Evolutionary conservation across 1,140 invertebrate genomes (phyloP).

Genomic region (Brachionus asplanchnoidis): DNA sequence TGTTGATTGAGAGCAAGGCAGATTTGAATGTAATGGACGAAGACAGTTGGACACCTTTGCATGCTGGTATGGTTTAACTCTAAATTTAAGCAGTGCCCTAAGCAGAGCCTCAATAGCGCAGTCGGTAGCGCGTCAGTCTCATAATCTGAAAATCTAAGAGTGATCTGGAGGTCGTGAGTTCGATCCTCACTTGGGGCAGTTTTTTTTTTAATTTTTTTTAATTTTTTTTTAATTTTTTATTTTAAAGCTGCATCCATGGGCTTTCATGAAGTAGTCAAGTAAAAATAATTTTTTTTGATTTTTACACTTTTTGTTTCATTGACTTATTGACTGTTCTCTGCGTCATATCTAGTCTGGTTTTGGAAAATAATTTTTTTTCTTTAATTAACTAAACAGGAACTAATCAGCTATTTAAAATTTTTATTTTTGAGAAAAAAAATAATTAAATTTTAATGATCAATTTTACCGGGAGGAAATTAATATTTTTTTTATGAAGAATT

Average conservation of each 20-base stretch:
- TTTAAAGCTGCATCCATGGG: conserved; percentile 28
- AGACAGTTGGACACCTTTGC: conserved; percentile 73
- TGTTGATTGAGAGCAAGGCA: conserved; percentile 88
- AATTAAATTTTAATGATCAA: background rate
- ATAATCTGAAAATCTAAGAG: conserved; percentile 20
- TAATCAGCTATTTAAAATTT: background rate
- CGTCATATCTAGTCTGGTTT: too few species aligned
- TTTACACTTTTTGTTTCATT: too few species aligned
- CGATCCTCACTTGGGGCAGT: conserved; percentile 35
- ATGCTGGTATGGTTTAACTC: conserved; percentile 42
- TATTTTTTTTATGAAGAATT: conserved; percentile 45
- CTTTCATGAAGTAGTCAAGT: background rate
- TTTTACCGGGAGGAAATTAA: background rate
- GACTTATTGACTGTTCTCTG: too few species aligned
- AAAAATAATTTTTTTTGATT: background rate
- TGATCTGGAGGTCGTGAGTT: conserved; percentile 37
- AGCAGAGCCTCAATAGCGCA: conserved; percentile 26
- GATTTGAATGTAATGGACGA: conserved; percentile 88
- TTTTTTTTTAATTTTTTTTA: background rate
- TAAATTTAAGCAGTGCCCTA: background rate
- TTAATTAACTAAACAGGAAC: background rate
- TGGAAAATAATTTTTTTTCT: too few species aligned
- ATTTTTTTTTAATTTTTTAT: background rate
- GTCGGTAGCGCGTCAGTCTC: conserved; percentile 38
- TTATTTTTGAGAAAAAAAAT: background rate